phyloP scores from a whole-genome alignment of 1,140 invertebrate genomes.

The Cylas formicarius region DNA sequence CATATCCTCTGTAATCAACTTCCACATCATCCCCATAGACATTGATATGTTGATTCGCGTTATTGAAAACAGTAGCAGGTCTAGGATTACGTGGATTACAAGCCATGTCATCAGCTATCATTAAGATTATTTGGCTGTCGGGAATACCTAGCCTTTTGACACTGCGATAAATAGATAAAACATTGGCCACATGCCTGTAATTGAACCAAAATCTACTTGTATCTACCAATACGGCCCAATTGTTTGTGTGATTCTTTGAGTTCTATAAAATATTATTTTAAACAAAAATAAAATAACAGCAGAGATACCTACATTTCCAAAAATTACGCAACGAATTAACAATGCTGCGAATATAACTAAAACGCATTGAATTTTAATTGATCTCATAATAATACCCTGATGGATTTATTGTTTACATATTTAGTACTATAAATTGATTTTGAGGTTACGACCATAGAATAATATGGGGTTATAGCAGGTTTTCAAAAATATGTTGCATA shows the following conservation, averaged over 20 bases:
- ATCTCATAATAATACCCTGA: too few species aligned
- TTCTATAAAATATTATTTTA: too few species aligned
- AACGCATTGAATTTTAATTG: too few species aligned
- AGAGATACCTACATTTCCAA: too few species aligned
- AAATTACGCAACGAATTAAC: too few species aligned
- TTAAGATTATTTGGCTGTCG: conserved; percentile 93
- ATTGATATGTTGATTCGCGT: conserved; percentile 96
- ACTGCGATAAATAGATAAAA: conserved; percentile 94
- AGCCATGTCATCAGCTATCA: conserved; percentile 99
- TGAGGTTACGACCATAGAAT: too few species aligned
- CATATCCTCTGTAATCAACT: conserved; percentile 98
- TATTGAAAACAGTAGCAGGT: conserved; percentile 97
- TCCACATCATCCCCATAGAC: conserved; percentile 99
- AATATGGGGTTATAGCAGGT: too few species aligned
- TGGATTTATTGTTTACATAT: too few species aligned
- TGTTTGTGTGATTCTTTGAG: conserved; percentile 88
- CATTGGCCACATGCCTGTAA: conserved; percentile 98
- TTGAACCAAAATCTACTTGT: conserved; percentile 99
- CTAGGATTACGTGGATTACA: conserved; percentile 96
- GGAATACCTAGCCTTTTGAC: conserved; percentile 97
- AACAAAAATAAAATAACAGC: too few species aligned
- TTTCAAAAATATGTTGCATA: too few species aligned
- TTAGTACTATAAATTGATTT: too few species aligned
- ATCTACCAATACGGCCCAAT: conserved; percentile 98
- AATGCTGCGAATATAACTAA: too few species aligned